Base-by-base conservation (phyloP, 2,797 vertebrate genomes). In the Pachyuromys duprasi region DNA sequence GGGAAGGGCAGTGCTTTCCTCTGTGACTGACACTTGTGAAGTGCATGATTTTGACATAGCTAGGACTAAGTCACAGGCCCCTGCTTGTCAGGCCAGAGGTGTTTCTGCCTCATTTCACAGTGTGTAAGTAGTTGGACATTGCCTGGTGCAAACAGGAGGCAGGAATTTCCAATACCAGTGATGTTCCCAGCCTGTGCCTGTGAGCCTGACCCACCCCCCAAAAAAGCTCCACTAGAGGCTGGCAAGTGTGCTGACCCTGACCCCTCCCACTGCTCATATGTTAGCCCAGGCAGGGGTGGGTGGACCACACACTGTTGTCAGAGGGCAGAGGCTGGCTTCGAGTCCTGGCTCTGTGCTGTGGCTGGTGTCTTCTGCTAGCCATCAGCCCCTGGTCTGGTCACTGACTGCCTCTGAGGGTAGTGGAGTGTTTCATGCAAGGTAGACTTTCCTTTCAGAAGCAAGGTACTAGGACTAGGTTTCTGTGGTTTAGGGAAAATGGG, bases 391-490 rank as follows among this genome's bases (percentile, higher is more conserved):
- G 31, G 49, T 17, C 0, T 4, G 76, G 83, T 39, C 53, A 4
- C n/a, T 11, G 57, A 39, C 28, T 24, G 17, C 75, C 57, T 5
- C 24, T 9, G 87, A 70, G 36, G n/a, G 13, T 0, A 0, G 0
- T 20, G 8, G 17, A 63, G 22, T 12, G 63, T 70, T 45, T 57
- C 2, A 0, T 72, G 18, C 49, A 5, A 28, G 14, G 3, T 28
- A 70, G 33, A 28, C n/a, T 42, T 86, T 72, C 14, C 67, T 31
- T 55, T 78, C 33, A 70, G 65, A 36, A 36, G 45, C 20, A 55
- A 70, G 49, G 84, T 33, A 24, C 14, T 63, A 13, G 49, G 13
- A 18, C 18, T 57, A 17, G 62, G 3, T 4, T 2, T 8, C 3
- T 22, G 15, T 0, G 26, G 22, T 7, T 6, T 15, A 2, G 18